Evolutionary conservation across 2,113 vertebrate species (phyloP).

Genomic region (Pteropus alecto): DNA sequence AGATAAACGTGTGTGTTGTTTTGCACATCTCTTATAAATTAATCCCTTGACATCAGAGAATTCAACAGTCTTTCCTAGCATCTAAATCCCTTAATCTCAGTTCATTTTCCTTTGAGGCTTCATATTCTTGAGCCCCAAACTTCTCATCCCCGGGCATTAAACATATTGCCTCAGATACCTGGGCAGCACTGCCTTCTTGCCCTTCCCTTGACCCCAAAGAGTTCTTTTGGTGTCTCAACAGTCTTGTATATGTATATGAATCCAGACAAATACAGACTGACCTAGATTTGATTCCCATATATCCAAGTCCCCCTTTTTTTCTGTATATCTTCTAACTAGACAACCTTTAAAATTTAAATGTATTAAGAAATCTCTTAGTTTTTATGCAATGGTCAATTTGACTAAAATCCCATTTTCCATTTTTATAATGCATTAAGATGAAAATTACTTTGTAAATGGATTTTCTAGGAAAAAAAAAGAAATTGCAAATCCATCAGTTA

Average conservation of each 20-base stretch:
- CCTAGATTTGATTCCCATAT: background rate
- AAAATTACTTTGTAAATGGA: background rate
- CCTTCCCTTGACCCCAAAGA: background rate
- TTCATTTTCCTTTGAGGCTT: slow-evolving; percentile 49
- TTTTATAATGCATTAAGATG: background rate
- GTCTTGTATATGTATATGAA: background rate
- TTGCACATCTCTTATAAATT: slow-evolving; percentile 58
- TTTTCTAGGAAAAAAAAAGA: background rate
- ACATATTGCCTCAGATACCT: background rate
- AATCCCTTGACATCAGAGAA: slow-evolving; percentile 41
- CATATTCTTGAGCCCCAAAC: background rate
- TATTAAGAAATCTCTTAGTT: slow-evolving; percentile 6
- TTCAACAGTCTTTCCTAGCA: background rate
- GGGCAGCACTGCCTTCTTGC: background rate
- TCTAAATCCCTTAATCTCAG: slow-evolving; percentile 35
- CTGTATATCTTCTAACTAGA: background rate
- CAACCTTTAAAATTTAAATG: slow-evolving; percentile 28
- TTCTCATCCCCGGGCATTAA: background rate
- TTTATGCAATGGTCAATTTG: background rate
- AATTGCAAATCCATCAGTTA: background rate
- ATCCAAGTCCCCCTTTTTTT: background rate
- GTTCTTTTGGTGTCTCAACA: background rate
- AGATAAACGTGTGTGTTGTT: slow-evolving; percentile 20
- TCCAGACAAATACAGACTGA: background rate
- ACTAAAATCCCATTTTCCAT: background rate